These are phyloP conservation scores for Theretra japonica DNA, from an alignment of 2,888 invertebrate genomes.

Conservation along the genomic window DNA sequence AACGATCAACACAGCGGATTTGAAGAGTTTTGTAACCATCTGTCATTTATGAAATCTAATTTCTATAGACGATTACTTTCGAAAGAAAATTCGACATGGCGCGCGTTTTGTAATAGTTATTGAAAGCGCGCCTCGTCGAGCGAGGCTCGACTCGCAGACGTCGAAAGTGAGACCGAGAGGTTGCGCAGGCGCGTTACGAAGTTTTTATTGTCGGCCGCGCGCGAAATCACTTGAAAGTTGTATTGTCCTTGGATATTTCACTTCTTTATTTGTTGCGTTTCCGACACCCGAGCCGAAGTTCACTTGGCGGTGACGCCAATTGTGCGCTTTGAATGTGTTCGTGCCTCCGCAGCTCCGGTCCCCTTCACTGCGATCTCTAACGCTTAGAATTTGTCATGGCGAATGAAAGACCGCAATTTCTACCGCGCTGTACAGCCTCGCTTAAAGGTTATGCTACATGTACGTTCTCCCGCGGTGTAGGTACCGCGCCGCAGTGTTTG, in stretches of 20 bases:
- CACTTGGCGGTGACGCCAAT: constrained; percentile 69
- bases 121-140: constrained; percentile 75
- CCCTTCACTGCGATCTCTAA: constrained; percentile 70
- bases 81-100: constrained; percentile 79
- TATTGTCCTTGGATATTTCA: constrained; percentile 84
- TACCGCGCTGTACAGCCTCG: constrained; percentile 15
- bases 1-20: constrained; percentile 37
- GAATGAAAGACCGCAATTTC: constrained; percentile 33
- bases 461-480: constrained; percentile 4
- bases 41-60: constrained; percentile 50
- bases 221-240: constrained; percentile 85
- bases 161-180: constrained; percentile 82
- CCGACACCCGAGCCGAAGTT: constrained; percentile 78
- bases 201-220: constrained; percentile 83
- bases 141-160: constrained; percentile 69
- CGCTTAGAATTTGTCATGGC: constrained; percentile 24
- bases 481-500: constrained; percentile 23
- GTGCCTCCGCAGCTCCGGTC: constrained; percentile 42
- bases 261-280: constrained; percentile 82
- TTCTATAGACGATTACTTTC: constrained; percentile 66
- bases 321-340: constrained; percentile 61
- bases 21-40: constrained; percentile 42
- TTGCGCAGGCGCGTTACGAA: constrained; percentile 83
- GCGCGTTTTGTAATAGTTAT: constrained; percentile 77
- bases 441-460: constrained; percentile 19